Percentiles rank a stretch among this genome's conserved stretches.
phyloP scores from a whole-genome alignment of 2,797 vertebrate species.

The Gymnodraco acuticeps region DNA sequence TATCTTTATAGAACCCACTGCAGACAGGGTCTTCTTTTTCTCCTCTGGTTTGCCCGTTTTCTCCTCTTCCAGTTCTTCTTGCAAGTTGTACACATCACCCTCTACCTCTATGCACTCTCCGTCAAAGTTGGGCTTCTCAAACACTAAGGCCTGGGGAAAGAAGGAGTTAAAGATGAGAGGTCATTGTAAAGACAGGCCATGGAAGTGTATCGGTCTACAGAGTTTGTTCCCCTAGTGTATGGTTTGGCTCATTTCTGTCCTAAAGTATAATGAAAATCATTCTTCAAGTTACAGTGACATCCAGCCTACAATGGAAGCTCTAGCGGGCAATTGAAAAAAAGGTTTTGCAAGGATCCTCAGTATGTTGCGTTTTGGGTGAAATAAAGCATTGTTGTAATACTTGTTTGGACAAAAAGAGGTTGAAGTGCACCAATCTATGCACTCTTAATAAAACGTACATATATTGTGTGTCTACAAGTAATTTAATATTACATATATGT shows the following conservation, averaged over 20 bases:
- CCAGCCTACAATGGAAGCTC: too few relatives aligned
- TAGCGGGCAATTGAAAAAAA: too few relatives aligned
- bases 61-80: conserved; percentile 51
- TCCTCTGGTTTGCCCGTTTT: conserved; percentile 4
- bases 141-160: conserved; percentile 86
- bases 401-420: too few relatives aligned
- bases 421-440: too few relatives aligned
- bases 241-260: conserved; percentile 31
- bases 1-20: conserved; percentile 93
- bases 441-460: too few relatives aligned
- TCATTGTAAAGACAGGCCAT: background rate
- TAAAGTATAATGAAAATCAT: conserved; percentile 27
- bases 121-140: conserved; percentile 93
- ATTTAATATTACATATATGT: too few relatives aligned
- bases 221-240: too few relatives aligned
- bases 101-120: conserved; percentile 88
- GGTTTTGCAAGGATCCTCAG: too few relatives aligned
- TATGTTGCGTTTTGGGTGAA: too few relatives aligned
- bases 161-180: background rate
- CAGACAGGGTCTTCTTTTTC: conserved; percentile 61
- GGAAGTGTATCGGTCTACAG: background rate
- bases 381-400: too few relatives aligned
- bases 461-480: too few relatives aligned
- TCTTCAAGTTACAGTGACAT: conserved; percentile 10
- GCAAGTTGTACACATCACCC: conserved; percentile 81